Base-by-base conservation (phyloP, 2,888 invertebrate species). In the Dorcus hopei region DNA sequence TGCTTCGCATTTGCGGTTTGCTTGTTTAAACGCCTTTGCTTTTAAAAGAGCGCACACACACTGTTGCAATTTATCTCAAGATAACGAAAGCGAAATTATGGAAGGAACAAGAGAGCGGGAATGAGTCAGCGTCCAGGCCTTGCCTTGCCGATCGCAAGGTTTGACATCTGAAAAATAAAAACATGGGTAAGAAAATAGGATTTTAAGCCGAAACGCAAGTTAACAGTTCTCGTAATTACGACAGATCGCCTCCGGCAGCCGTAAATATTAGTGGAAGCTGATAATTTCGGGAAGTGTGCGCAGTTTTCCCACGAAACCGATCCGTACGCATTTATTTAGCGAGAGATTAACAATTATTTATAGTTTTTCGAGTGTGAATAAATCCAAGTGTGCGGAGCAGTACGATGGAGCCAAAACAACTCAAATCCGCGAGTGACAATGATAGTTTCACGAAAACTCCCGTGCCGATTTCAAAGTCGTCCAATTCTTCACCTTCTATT, bases 371-470 rank as follows among this genome's bases (percentile, higher is more conserved):
- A 52, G 52, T 52, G 26, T 33, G 26, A 33, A 33, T 33, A 33
- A 33, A 33, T 33, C 26, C 26, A 7, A 33, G 26, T 33, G 57
- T 14, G 45, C 14, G 38, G 38, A 9, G 38, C 43, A 52, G 14
- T 56, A 40, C 14, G 26, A 70, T 72, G 69, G 72, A 73, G 59
- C 57, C 62, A 38, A 57, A 65, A 33, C 57, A 56, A 50, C 52
- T 54, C 40, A 67, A 62, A 58, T 38, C 45, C 26, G 55, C 59
- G 45, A 67, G 63, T 67, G 72, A 68, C 61, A 65, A 61, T 63
- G 69, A 70, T 58, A 69, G 71, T 68, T 78, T 78, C 64, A 69
- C 68, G 38, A 78, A 78, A 70, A 78, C 78, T 42, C 79, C 79
- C 41, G 70, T 75, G 62, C 77, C 78, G 48, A 59, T 78, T 54